Conservation (phyloP, 30 jellyfish, hydroid and myxozoan genomes). For the Mastigias papua region DNA sequence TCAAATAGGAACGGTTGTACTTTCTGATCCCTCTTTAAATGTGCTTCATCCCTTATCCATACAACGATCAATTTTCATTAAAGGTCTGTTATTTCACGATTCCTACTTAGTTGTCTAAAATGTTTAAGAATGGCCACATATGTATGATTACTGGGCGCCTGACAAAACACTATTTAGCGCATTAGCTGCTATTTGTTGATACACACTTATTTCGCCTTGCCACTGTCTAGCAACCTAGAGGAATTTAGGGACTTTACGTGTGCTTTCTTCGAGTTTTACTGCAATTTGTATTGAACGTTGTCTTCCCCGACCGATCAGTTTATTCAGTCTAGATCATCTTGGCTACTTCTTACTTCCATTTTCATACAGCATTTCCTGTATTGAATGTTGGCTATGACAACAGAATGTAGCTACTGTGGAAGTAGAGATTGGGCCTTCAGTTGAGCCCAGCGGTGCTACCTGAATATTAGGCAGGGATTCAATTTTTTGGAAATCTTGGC, state of each 20-base stretch:
- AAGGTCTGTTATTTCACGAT: slow-evolving; percentile 42
- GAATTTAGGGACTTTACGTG: neutral
- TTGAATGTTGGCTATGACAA: too few relatives aligned
- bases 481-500: too few relatives aligned
- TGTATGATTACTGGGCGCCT: slow-evolving; percentile 22
- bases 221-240: neutral
- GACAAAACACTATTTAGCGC: neutral
- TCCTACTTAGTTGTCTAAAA: slow-evolving; percentile 19
- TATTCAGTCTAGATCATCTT: too few relatives aligned
- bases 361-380: too few relatives aligned
- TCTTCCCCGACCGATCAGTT: too few relatives aligned
- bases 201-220: neutral
- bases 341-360: too few relatives aligned
- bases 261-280: too few relatives aligned
- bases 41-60: slow-evolving; percentile 26
- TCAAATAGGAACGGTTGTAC: slow-evolving; percentile 51
- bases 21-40: slow-evolving; percentile 52
- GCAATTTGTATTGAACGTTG: too few relatives aligned
- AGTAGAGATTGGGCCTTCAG: too few relatives aligned
- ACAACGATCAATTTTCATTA: slow-evolving; percentile 54
- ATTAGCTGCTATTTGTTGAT: neutral
- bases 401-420: too few relatives aligned
- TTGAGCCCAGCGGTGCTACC: too few relatives aligned
- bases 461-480: too few relatives aligned
- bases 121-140: slow-evolving; percentile 3